Base-by-base conservation (phyloP, 2,113 vertebrate species). In the Atrichornis clamosus region DNA sequence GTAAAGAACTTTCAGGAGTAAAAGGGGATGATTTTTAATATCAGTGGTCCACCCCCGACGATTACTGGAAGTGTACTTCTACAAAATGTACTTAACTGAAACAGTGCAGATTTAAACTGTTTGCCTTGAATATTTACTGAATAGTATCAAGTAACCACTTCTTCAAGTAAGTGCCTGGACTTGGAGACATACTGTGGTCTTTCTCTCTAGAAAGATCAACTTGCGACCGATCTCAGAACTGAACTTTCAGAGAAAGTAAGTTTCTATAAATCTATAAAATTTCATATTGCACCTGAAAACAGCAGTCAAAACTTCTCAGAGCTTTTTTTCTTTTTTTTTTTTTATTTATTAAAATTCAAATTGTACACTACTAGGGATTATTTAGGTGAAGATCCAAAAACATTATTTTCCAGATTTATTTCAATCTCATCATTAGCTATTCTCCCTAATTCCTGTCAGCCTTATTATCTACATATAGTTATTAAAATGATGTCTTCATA, bases 111-210 rank as follows among this genome's bases (percentile, higher is more conserved):
- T 47, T 83, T 80, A 55, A 88, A 76, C 19, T 35, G 2, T 59
- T 93, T 82, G 50, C 11, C 41, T 75, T 95, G 67, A 92, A 63
- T 92, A 92, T 93, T 89, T 93, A 55, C 67, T 76, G 53, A 90
- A 76, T 19, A 39, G 7, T 52, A 86, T 41, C 39, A 86, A 58
- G 37, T 44, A 84, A 83, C 42, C 7, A 17, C 30, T 60, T 72
- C 47, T 92, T 83, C 32, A 79, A 72, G 3, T 39, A 93, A 60
- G 16, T 73, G 32, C 44, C 33, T 56, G 35, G 17, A 60, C 18
- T 49, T 47, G 16, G 13, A 90, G 32, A 47, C 3, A 30, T 32
- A 75, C 35, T 85, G 14, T 22, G 6, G 16, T 55, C 26, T 72
- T 59, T 79, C 62, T 60, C 79, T 69, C 16, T 49, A 93, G 59